Evolutionary conservation across 2,888 invertebrate genomes (phyloP).

Genomic region (Chrysolina oricalcia): DNA sequence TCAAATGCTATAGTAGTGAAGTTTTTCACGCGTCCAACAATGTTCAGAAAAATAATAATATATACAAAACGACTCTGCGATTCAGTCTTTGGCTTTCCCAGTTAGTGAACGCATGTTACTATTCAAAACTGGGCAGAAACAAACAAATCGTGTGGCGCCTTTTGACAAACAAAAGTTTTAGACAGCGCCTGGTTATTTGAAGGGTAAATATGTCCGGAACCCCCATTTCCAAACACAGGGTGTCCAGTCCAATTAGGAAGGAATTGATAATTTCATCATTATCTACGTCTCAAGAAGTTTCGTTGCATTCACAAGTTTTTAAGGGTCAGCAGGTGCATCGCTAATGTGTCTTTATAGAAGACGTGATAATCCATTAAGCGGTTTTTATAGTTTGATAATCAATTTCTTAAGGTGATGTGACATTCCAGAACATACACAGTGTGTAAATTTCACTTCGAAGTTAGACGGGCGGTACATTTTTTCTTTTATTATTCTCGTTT

Average conservation of each 20-base stretch:
- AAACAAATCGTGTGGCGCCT: conserved; percentile 59
- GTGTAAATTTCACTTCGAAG: no score
- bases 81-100: not conserved
- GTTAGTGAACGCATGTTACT: not conserved
- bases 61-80: not conserved
- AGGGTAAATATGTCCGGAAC: conserved; percentile 57
- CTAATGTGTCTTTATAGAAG: not conserved
- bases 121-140: conserved; percentile 4
- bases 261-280: conserved; percentile 58
- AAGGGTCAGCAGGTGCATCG: conserved; percentile 27
- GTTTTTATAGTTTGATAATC: not conserved
- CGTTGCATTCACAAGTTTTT: conserved; percentile 30
- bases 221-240: conserved; percentile 45
- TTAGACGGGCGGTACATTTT: no score
- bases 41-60: no score
- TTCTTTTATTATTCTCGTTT: no score
- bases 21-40: no score
- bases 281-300: conserved; percentile 41
- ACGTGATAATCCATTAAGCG: not conserved
- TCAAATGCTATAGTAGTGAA: no score
- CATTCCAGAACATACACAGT: not conserved
- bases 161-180: conserved; percentile 60
- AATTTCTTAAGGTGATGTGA: not conserved
- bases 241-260: conserved; percentile 55
- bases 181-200: conserved; percentile 53